Base-by-base conservation (phyloP, 2,888 invertebrate species). In the Drosophila leonis region DNA sequence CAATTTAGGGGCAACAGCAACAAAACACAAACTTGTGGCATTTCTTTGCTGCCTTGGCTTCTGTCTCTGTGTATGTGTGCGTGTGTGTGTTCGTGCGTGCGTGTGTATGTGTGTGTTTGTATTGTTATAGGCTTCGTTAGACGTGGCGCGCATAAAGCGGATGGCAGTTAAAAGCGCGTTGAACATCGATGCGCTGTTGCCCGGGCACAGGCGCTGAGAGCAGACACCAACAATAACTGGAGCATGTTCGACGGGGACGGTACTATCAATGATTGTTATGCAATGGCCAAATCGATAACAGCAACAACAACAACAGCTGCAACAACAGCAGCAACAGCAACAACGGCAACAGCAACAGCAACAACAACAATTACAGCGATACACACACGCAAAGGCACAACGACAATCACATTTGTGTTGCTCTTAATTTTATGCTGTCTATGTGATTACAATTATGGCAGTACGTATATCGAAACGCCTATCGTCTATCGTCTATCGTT, bases 371-470 rank as follows among this genome's bases (percentile, higher is more conserved):
- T 65, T 29, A 63, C 67, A 60, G 71, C 68, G 24, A 66, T 84
- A 73, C 65, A 82, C 27, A 88, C 88, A 52, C 88, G 90, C 75
- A 72, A 65, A 61, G 61, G 76, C 69, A 80, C 75, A 59, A 82
- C 90, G 63, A 83, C 72, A 72, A 73, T 83, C 46, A 75, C 80
- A 65, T 78, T 87, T 62, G 66, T 90, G 54, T 24, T 90, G 79
- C 72, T 87, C n/a, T 78, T 88, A 82, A 87, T 90, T 69, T 72
- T 88, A 71, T 90, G 87, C 73, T 90, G 87, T 69, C 80, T 90
- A 72, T 88, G 90, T 81, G 90, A 82, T 78, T 82, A 79, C 78
- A 88, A 90, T 72, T 82, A 90, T 80, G 88, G 82, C 67, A 90
- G 88, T 88, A 89, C 61, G 87, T 82, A 78, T 60, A 67, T 61